Evolutionary conservation across 1,140 invertebrate species (phyloP), one percentile per base, ranked within the genome.

Genomic region (Heliothis subflexa): DNA sequence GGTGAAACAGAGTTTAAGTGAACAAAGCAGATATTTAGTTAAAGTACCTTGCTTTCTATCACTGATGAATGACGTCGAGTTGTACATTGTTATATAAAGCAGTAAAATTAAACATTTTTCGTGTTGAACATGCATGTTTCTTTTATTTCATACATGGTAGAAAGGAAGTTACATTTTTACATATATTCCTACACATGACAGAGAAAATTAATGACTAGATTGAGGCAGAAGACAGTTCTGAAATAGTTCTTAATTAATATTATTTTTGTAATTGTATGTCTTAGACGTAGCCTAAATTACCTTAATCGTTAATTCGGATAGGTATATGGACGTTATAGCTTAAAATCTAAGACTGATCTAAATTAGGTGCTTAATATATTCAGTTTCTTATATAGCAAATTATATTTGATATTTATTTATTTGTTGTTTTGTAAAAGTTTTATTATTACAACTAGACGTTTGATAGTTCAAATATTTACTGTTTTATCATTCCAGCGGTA

Each of bases 321-420:
- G 57, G 59, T 75, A 52, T 61, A 64, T 14, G 40, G 59, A 73
- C 55, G 52, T 16, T 54, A 73, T 79, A 79, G 66, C 54, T 73
- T 84, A 73, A 83, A 81, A 81, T 84, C 75, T 83, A 86, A 88
- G 87, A 88, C 87, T 88, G 87, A 88, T 82, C 57, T 68, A 66
- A 83, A 70, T 83, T 85, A 82, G 85, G 87, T 86, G 87, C 85
- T 86, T 86, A 81, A 66, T 55, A 76, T 74, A 80, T 75, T 75
- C 59, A 62, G 21, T 75, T 75, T 75, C 73, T 25, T 54, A 70
- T 70, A 33, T 70, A 74, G 52, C 52, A n/a, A 75, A 21, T 66
- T 16, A 47, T 66, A 13, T 18, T 64, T 66, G 40, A 47, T 66
- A 13, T 18, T 64, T 45, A 59, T 70, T 70, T 74, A 59, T 75